Evolutionary conservation across 2,888 invertebrate genomes (phyloP).

Genomic region (Meteorus colon): DNA sequence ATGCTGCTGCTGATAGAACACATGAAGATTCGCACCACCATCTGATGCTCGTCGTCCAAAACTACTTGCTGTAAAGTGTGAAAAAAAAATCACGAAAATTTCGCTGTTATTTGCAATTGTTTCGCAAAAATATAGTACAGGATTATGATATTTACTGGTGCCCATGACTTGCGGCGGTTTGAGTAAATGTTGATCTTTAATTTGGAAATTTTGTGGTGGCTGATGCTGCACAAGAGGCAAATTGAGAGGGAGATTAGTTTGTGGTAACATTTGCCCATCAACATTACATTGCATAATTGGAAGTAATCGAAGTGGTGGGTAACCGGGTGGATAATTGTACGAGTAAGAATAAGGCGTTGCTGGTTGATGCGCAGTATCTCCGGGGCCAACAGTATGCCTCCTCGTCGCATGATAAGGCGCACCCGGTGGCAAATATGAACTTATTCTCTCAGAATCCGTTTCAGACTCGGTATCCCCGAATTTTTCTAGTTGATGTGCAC

Average conservation of each 20-base stretch:
- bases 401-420: constrained; percentile 79
- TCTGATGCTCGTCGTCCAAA: constrained; percentile 95
- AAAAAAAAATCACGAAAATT: constrained; percentile 39
- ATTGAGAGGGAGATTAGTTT: constrained; percentile 89
- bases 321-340: constrained; percentile 63
- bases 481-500: constrained; percentile 78
- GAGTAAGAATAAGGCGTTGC: constrained; percentile 66
- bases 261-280: constrained; percentile 79
- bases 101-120: constrained; percentile 2
- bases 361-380: constrained; percentile 88
- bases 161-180: constrained; percentile 95
- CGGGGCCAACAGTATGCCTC: constrained; percentile 94
- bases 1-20: constrained; percentile 75
- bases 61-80: constrained; percentile 77
- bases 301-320: constrained; percentile 62
- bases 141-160: constrained; percentile 77
- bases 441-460: constrained; percentile 67
- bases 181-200: constrained; percentile 93
- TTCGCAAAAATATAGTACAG: not conserved
- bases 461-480: constrained; percentile 75
- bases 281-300: constrained; percentile 66
- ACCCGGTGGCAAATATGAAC: constrained; percentile 66
- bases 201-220: constrained; percentile 88
- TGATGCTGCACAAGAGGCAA: constrained; percentile 89
- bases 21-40: constrained; percentile 94